Conservation (phyloP, 1,140 invertebrate genomes). For the Eubasilissa regina region DNA sequence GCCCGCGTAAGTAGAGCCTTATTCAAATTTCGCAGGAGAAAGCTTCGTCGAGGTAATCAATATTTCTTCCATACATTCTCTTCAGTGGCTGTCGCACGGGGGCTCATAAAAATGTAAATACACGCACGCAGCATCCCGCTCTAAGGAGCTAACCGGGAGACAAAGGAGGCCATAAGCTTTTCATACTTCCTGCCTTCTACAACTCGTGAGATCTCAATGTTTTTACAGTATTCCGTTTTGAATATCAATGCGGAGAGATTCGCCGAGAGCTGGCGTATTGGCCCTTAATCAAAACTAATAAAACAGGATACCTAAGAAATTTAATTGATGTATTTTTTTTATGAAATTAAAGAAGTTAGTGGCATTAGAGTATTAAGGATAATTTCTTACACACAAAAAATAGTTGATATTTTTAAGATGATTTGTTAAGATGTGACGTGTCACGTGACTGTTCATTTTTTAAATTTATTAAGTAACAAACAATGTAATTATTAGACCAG, state of each 20-base stretch:
- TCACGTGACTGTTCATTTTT: too few species aligned
- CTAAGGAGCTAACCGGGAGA: constrained; percentile 48
- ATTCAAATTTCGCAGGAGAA: constrained; percentile 41
- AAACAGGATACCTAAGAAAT: not conserved
- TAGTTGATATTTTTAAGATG: not conserved
- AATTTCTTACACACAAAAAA: not conserved
- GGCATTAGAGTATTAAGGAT: too few species aligned
- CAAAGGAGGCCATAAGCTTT: constrained; percentile 39
- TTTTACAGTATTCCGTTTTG: constrained; percentile 53
- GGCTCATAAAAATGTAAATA: constrained; percentile 50
- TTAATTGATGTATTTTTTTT: not conserved
- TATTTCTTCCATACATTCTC: constrained; percentile 39
- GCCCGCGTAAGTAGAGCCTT: constrained; percentile 13
- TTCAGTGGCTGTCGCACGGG: constrained; percentile 10
- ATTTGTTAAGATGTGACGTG: too few species aligned
- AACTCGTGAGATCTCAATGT: constrained; percentile 55
- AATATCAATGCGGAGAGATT: constrained; percentile 55
- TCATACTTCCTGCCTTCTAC: constrained; percentile 27
- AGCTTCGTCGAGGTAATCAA: constrained; percentile 34
- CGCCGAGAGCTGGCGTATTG: not conserved
- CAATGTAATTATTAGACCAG: too few species aligned
- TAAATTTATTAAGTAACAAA: too few species aligned
- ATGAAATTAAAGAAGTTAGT: not conserved
- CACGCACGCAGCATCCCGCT: constrained; percentile 24
- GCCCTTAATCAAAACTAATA: not conserved